Base-by-base conservation (phyloP, 2,113 vertebrate genomes). In the Boleophthalmus pectinirostris region DNA sequence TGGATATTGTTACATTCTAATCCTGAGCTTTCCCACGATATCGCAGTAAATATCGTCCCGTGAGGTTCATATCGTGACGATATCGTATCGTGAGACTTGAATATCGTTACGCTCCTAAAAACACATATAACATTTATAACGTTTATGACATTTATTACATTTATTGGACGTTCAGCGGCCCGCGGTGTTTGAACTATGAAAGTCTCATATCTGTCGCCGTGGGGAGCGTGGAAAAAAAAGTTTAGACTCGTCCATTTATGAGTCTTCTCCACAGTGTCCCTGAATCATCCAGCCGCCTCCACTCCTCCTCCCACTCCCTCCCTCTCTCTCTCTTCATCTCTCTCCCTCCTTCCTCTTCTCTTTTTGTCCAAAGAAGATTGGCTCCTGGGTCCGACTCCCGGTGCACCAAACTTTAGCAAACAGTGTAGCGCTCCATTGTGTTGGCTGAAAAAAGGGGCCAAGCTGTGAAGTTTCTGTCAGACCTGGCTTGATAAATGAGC, bases 401-500 rank as follows among this genome's bases (percentile, higher is more conserved):
- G 93, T 95, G 93, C 93, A 95, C 24, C 90, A 94, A 96, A 96
- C 94, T 95, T 97, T 94, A 92, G 96, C 95, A 97, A 97, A 98
- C 94, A 97, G 95, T 95, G 93, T 93, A 94, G 92, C 95, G 94
- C 94, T 97, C 96, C 95, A 96, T 94, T 94, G 93, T 94, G 93
- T 90, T 82, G 88, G 93, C 92, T 94, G 92, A 94, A 93, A 94
- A 94, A 93, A 93, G 91, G 89, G 93, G 92, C 88, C 92, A 94
- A 93, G 95, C 95, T 95, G 96, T 95, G 95, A 96, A 96, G 95
- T 96, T 94, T 94, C 94, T 96, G 95, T 95, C 94, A 94, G 89
- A 89, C 95, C 91, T 95, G 88, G 95, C 95, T 95, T 98, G 97
- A 99, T 99, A 98, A 98, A 99, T 98, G 97, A 98, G 96, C 96